These are phyloP conservation scores for Corynorhinus townsendii DNA, from an alignment of 2,113 vertebrate genomes.

Conservation along the genomic window DNA sequence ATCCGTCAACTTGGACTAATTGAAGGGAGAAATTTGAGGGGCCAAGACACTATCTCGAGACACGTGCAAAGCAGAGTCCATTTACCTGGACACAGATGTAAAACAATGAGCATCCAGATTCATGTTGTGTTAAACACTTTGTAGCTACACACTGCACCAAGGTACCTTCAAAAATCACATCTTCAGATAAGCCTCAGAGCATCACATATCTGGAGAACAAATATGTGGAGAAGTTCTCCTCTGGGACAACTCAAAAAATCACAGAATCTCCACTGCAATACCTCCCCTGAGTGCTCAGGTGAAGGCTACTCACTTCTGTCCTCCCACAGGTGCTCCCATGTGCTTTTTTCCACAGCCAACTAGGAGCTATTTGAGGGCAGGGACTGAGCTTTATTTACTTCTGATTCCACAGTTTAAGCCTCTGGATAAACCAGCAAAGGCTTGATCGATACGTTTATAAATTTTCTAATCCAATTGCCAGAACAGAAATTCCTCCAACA, in stretches of 20 bases:
- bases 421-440: conserved; percentile 10
- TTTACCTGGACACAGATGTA: neutral
- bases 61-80: neutral
- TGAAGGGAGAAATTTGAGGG: neutral
- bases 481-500: conserved; percentile 9
- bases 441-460: neutral
- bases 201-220: neutral
- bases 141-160: neutral
- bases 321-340: neutral
- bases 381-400: neutral
- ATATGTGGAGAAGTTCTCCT: neutral
- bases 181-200: neutral
- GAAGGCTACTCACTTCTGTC: neutral
- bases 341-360: neutral
- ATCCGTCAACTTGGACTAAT: neutral
- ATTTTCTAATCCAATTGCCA: neutral
- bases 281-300: neutral
- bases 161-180: neutral
- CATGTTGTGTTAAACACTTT: neutral
- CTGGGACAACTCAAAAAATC: neutral
- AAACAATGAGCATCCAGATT: neutral
- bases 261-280: neutral
- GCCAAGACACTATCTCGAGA: neutral
- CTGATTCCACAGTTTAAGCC: neutral
- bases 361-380: neutral